These are phyloP conservation scores for Haplochromis burtoni DNA, from an alignment of 2,113 vertebrate species.

Conservation along the genomic window DNA sequence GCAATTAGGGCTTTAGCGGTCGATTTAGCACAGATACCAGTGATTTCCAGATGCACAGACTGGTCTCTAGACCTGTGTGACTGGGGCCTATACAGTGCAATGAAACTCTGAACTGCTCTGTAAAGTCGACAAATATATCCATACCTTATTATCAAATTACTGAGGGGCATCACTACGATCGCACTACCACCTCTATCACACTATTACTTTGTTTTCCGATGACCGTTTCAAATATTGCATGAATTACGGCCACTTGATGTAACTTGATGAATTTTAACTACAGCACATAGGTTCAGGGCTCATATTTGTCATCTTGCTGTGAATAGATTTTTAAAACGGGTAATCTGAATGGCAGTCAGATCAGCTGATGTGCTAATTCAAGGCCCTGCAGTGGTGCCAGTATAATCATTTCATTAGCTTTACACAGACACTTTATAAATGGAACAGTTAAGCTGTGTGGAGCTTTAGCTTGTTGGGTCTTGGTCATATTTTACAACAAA, in stretches of 20 bases:
- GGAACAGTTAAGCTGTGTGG: not conserved
- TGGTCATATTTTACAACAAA: not conserved
- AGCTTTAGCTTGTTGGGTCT: not conserved
- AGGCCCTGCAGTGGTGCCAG: not conserved
- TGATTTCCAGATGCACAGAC: not conserved
- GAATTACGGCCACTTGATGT: not conserved
- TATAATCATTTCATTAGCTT: conserved; percentile 35
- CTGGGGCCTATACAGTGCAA: not conserved
- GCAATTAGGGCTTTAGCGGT: not conserved
- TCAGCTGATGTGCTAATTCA: conserved; percentile 17
- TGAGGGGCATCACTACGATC: not conserved
- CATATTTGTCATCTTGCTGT: not conserved
- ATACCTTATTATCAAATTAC: not conserved
- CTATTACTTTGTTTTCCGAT: not conserved
- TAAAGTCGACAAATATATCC: not conserved
- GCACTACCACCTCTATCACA: not conserved
- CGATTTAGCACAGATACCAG: not conserved
- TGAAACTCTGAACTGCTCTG: not conserved
- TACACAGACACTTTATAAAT: not conserved
- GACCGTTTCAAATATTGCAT: not conserved
- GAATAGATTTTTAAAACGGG: conserved; percentile 10
- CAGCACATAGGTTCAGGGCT: not conserved
- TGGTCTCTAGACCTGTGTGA: not conserved
- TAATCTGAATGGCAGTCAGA: not conserved
- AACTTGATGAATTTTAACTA: not conserved